Conservation (phyloP, 1,140 invertebrate genomes). For the Drosophila cardini region DNA sequence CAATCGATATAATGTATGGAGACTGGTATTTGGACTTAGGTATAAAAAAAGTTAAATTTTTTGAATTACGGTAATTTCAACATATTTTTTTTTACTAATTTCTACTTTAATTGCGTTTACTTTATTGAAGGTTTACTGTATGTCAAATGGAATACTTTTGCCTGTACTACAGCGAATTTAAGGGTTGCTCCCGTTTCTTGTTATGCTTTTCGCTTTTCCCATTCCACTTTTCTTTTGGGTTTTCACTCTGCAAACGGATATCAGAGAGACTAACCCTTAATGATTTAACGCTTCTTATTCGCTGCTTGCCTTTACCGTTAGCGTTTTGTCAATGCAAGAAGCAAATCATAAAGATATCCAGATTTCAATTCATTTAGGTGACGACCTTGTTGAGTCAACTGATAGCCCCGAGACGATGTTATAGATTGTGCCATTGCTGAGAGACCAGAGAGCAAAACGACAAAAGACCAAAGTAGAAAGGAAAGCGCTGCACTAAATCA, state of each 20-base stretch:
- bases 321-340: conserved; percentile 12
- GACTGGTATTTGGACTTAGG: neutral
- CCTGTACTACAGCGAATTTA: conserved; percentile 6
- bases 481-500: conserved; percentile 73
- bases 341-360: conserved; percentile 77
- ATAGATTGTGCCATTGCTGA: neutral
- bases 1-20: neutral
- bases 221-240: conserved; percentile 16
- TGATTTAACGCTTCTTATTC: conserved; percentile 28
- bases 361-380: conserved; percentile 72
- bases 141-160: neutral
- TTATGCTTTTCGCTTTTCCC: conserved; percentile 41
- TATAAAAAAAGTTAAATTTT: neutral
- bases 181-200: conserved; percentile 35
- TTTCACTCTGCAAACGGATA: conserved; percentile 51
- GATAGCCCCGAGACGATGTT: conserved; percentile 43
- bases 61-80: too few species aligned
- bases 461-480: conserved; percentile 28
- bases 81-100: neutral
- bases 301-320: conserved; percentile 26
- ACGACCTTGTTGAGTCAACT: conserved; percentile 71
- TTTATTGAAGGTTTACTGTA: conserved; percentile 15
- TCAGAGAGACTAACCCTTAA: conserved; percentile 62
- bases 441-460: neutral
- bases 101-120: neutral